Conservation (phyloP, 2,113 vertebrate genomes). For the Callionymus lyra region DNA sequence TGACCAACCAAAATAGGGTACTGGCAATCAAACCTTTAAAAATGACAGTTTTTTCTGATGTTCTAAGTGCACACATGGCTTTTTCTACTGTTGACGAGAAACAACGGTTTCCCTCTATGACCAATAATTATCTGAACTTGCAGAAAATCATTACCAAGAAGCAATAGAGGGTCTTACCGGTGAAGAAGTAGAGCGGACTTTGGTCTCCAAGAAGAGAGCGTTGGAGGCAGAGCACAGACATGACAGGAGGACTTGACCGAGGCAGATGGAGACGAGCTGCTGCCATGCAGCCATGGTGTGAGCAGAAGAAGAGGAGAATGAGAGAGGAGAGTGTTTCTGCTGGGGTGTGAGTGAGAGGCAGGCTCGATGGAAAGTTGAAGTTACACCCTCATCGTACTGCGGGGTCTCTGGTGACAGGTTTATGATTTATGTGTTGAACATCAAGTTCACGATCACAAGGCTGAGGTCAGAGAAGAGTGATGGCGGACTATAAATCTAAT, state of each 20-base stretch:
- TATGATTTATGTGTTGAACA: conserved; percentile 6
- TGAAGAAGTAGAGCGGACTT: conserved; percentile 28
- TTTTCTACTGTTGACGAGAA: no score
- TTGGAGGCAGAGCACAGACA: conserved; percentile 10
- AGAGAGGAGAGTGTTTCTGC: conserved; percentile 6
- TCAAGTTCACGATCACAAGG: background rate
- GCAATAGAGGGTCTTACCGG: no score
- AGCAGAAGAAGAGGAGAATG: conserved; percentile 32
- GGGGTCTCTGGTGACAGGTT: conserved; percentile 13
- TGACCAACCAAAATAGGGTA: no score
- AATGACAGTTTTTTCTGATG: no score
- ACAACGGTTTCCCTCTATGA: no score
- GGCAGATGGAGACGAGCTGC: conserved; percentile 25
- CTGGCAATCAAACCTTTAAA: no score
- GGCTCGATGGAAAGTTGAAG: conserved; percentile 1
- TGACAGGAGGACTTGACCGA: conserved; percentile 27
- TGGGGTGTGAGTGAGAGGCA: no score
- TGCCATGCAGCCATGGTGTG: conserved; percentile 50
- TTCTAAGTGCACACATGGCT: no score
- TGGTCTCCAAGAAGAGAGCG: conserved; percentile 23
- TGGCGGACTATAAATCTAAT: no score
- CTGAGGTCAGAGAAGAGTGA: no score
- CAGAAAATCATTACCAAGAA: no score
- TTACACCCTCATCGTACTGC: conserved; percentile 13
- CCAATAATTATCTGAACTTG: no score